Base-by-base conservation (phyloP, 2,797 vertebrate species). In the Phrynocephalus forsythii region DNA sequence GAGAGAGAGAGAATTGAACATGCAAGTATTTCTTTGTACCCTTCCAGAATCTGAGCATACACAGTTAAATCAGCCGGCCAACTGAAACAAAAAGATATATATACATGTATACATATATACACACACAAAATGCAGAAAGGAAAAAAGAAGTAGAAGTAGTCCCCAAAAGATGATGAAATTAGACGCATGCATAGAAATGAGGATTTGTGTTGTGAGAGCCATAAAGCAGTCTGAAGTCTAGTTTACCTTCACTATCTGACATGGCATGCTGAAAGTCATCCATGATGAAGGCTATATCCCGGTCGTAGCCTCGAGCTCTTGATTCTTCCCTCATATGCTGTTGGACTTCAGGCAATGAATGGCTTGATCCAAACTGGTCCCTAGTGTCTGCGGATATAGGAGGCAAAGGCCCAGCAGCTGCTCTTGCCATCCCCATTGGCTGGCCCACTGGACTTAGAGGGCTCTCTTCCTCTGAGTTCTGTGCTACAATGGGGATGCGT, bases 161-260 rank as follows among this genome's bases (percentile, higher is more conserved):
- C 86, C 84, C 93, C 94, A 92, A 52, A 94, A 81, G 92, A 91
- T 83, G 86, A 96, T 91, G 93, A 95, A 97, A 95, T 96, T 91
- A 97, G 96, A 95, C 94, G 93, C 98, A 99, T 99, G 98, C 98
- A 98, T 95, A 95, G 90, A 98, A 96, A 97, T 96, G 95, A 96
- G 97, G 93, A 94, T 98, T 97, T 96, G 96, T 78, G 94, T 96
- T 97, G 96, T 96, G 93, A 94, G 96, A 96, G 92, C 95, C 96
- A 95, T 96, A 97, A 94, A 97, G 95, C 93, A 97, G 96, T 96
- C 93, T 97, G 94, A 97, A 95, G 95, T 95, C 97, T 97, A 96
- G 97, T 97, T 99, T 99, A 99, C 99, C 99, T 99, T 99, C 99
- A 88, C 99, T 99, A 97, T 99, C 99, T 94, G 99, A 99, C 99